phyloP scores from a whole-genome alignment of 2,113 vertebrate genomes.

The Asarcornis scutulata region DNA sequence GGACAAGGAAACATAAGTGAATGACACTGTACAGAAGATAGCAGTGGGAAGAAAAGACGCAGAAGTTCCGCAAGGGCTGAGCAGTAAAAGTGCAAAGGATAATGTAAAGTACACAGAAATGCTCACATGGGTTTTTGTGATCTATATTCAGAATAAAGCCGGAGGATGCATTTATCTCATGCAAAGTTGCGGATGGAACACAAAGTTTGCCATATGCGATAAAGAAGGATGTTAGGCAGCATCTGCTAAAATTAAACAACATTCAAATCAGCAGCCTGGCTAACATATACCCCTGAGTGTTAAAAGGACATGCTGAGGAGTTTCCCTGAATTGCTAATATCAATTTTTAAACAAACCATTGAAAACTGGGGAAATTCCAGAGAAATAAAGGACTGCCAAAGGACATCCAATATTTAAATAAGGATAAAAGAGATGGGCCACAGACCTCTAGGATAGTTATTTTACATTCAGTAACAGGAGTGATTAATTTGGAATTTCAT shows the following conservation, averaged over 20 bases:
- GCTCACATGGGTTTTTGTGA: background rate
- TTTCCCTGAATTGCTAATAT: background rate
- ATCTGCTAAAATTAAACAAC: constrained; percentile 37
- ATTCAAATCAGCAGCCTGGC: background rate
- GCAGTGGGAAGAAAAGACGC: background rate
- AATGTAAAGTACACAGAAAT: background rate
- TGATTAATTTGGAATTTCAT: constrained; percentile 61
- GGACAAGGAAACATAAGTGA: background rate
- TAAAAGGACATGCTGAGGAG: background rate
- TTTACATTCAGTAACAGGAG: constrained; percentile 44
- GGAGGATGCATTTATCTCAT: background rate
- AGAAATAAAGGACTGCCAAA: constrained; percentile 27
- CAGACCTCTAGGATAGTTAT: background rate
- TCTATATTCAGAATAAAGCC: background rate
- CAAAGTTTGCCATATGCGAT: background rate
- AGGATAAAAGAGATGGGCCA: constrained; percentile 7
- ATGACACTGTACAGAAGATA: background rate
- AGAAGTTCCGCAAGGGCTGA: background rate
- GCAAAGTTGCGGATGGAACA: background rate
- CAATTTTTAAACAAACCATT: constrained; percentile 5
- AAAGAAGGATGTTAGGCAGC: background rate
- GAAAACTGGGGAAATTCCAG: constrained; percentile 14
- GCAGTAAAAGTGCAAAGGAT: background rate
- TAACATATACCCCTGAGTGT: background rate
- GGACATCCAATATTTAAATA: constrained; percentile 41